Base-by-base conservation (phyloP, 2,888 invertebrate species). In the Sinhomidia bicolor region DNA sequence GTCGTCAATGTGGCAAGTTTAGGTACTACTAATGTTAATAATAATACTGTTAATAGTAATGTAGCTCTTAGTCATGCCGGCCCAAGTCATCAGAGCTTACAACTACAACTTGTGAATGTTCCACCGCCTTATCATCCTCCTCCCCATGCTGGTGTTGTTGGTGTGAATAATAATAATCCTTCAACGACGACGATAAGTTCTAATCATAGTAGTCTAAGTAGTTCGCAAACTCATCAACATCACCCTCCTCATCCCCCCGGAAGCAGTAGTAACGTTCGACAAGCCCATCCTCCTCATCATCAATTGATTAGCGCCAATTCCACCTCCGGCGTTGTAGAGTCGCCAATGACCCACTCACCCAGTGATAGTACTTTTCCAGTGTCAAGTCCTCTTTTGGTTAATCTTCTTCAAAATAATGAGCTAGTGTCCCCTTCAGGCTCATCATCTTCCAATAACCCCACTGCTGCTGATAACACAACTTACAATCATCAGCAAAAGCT, bases 351-450 rank as follows among this genome's bases (percentile, higher is more conserved):
- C n/a, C 85, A 82, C 88, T n/a, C n/a, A n/a, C n/a, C n/a, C 36
- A 85, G 88, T 84, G 82, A 83, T 78, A 84, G 76, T 85, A 65
- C 93, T 93, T 91, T 93, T n/a, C 97, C 96, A 85, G 95, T 96
- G 94, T 97, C 96, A 91, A 98, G 98, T 93, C 98, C 98, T 26
- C 94, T 98, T 92, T 94, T 98, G 91, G 98, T 98, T 44, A 98
- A 98, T 94, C 94, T 98, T 92, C 94, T 98, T 92, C 98, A 98
- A 94, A 98, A 97, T 93, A 98, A 98, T 93, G 93, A 89, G 12
- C 44, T 68, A 7, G 23, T 6, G 60, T 60, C 60, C 1, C 12
- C 60, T 23, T 17, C 60, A 12, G 12, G 9, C 44, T 81, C 85
- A 10, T n/a, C 76, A n/a, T 68, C 80, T 17, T 78, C 65, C 17